Conservation (phyloP, 1,140 invertebrate species). For the Oedothorax gibbosus region DNA sequence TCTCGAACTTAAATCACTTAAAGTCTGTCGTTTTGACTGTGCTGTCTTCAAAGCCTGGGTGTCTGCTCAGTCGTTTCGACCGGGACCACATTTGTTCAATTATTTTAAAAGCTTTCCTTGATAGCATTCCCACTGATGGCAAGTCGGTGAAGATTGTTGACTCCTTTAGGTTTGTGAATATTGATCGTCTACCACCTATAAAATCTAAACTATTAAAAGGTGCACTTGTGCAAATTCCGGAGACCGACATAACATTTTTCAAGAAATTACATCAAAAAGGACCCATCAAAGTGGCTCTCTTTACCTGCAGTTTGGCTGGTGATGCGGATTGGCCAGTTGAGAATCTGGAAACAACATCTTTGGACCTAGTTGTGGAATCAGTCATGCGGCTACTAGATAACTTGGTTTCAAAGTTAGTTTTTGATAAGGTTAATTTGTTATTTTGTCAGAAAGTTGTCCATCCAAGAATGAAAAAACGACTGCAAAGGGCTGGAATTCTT, state of each 20-base stretch:
- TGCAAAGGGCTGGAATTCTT: conserved; percentile 16
- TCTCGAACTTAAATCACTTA: conserved; percentile 7
- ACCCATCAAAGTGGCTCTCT: conserved; percentile 4
- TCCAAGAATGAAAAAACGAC: conserved; percentile 36
- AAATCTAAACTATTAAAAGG: conserved; percentile 34
- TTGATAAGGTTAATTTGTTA: conserved; percentile 9
- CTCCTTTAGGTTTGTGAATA: too few species aligned
- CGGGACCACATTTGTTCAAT: conserved; percentile 9
- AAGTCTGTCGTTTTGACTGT: conserved; percentile 9
- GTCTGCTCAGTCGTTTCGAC: background rate
- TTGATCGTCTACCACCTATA: too few species aligned
- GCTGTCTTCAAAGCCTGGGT: conserved; percentile 30
- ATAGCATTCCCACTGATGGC: background rate
- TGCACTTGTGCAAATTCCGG: conserved; percentile 2
- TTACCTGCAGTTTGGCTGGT: conserved; percentile 31
- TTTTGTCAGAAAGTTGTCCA: conserved; percentile 59
- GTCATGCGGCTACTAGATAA: conserved; percentile 4
- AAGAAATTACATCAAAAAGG: background rate
- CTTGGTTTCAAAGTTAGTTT: conserved; percentile 8
- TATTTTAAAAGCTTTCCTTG: conserved; percentile 25
- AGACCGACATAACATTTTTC: background rate
- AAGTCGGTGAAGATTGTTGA: too few species aligned
- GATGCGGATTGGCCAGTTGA: conserved; percentile 32
- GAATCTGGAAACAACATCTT: background rate
- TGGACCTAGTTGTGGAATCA: background rate